Base-by-base conservation (phyloP, 2,113 vertebrate species). In the Brachionichthys hirsutus region DNA sequence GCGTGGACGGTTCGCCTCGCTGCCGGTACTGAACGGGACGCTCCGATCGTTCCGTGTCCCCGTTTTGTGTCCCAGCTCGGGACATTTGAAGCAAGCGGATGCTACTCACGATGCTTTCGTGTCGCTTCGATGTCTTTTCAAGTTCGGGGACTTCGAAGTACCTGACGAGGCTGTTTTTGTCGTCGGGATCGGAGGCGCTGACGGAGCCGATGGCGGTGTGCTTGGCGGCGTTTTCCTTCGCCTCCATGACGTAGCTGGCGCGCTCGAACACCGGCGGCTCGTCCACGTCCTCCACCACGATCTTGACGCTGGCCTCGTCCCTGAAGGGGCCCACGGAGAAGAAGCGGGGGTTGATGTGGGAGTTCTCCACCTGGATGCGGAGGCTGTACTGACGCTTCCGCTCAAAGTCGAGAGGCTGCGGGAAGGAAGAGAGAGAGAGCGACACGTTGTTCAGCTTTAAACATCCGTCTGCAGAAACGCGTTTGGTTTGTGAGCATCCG, bases 201-300 rank as follows among this genome's bases (percentile, higher is more conserved):
- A 98, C 93, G 0, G 92, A 85, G 68, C 94, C 94, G 63, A 98
- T 83, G 45, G 92, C 41, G 0, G 87, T 92, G 80, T 92, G 93
- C 62, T 88, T 78, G 48, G 81, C 81, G 2, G 93, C 90, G 12
- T 97, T 93, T 84, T 98, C 97, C 59, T 92, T 94, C 17, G 95
- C 93, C 75, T 99, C 95, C 67, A 98, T 90, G 50, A 93, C 30
- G 49, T 98, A 99, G 56, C 90, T 91, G 58, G 89, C 66, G 40
- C 91, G 92, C 78, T 92, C 92, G 58, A 99, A 99, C 64, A 94
- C 80, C 0, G 97, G 97, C 0, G 95, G 95, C 75, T 99, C 97
- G 11, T 99, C 94, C 43, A 94, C 93, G 60, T 99, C 97, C 61
- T 98, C 94, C 58, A 99, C 94, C 0, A 78, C 35, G 35, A 99